Conservation (phyloP, 1,140 invertebrate species). For the Matsumurasca onukii region DNA sequence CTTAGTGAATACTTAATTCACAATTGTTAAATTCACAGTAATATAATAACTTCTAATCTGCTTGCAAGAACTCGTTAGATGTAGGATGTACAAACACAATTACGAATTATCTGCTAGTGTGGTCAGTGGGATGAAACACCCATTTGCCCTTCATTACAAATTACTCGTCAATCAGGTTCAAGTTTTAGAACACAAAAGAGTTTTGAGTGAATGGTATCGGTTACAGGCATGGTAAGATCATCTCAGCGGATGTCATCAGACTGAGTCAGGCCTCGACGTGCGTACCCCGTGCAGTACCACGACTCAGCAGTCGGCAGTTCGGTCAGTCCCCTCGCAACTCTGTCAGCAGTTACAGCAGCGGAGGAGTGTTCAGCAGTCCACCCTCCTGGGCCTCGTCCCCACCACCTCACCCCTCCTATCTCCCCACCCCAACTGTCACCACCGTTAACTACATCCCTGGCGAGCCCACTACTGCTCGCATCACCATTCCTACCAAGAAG, state of each 20-base stretch:
- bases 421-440: constrained; percentile 52
- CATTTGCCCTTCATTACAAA: too few species aligned
- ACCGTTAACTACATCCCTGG: constrained; percentile 58
- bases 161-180: too few species aligned
- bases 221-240: constrained; percentile 22
- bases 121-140: too few species aligned
- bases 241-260: constrained; percentile 43
- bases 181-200: too few species aligned
- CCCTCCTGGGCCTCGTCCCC: constrained; percentile 56
- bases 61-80: too few species aligned
- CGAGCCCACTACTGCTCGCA: constrained; percentile 34
- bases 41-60: too few species aligned
- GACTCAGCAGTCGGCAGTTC: constrained; percentile 62
- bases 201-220: too few species aligned
- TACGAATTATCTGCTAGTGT: too few species aligned
- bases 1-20: too few species aligned
- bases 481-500: constrained; percentile 40
- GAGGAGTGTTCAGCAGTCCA: constrained; percentile 54
- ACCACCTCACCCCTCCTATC: constrained; percentile 58
- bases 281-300: constrained; percentile 4
- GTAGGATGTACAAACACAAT: too few species aligned
- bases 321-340: constrained; percentile 52
- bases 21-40: too few species aligned
- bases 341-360: constrained; percentile 46
- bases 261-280: constrained; percentile 49